Base-by-base conservation (phyloP, 30 jellyfish, hydroid and myxozoan species). In the Pseudorhiza aurosa region DNA sequence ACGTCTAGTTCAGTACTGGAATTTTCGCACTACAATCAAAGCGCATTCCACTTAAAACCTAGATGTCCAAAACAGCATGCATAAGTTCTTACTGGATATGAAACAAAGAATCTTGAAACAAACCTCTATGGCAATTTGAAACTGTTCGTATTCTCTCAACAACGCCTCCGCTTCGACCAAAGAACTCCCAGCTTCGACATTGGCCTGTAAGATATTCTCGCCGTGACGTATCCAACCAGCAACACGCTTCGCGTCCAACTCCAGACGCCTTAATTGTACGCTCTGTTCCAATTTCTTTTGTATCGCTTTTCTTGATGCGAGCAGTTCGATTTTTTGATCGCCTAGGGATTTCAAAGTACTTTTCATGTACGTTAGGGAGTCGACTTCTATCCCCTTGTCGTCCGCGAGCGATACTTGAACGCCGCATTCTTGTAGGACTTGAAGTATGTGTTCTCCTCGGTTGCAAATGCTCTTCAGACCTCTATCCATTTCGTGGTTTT, bases 171-270 rank as follows among this genome's bases (percentile, higher is more conserved):
- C 99, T 82, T 93, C 99, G 32, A 79, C 87, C 83, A 93, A 43
- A 22, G 99, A 93, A 59, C 87, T 46, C 4, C 97, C 99, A 25
- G 99, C 95, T 45, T 87, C 99, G 29, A 78, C 97, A 14, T 91
- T 79, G n/a, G 95, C 99, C 46, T 87, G 94, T 30, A 93, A 43
- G 35, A 93, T 93, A 46, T 81, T 86, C 75, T 93, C 99, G 1
- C 99, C 99, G 45, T 93, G 96, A 2, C 96, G 92, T 28, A 93
- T 87, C 96, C 96, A 86, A 21, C 99, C 85, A 3, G 99, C 77
- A 44, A 93, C 99, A 17, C 96, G 88, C 49, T 87, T 93, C 49
- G 99, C 96, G 72, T 93, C 99, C 5, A 93, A 83, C 67, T 93
- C 99, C 28, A 93, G 77, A 64, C 88, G 88, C 68, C 97, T 64